phyloP scores from a whole-genome alignment of 2,113 vertebrate genomes.

The Ranitomeya imitator region DNA sequence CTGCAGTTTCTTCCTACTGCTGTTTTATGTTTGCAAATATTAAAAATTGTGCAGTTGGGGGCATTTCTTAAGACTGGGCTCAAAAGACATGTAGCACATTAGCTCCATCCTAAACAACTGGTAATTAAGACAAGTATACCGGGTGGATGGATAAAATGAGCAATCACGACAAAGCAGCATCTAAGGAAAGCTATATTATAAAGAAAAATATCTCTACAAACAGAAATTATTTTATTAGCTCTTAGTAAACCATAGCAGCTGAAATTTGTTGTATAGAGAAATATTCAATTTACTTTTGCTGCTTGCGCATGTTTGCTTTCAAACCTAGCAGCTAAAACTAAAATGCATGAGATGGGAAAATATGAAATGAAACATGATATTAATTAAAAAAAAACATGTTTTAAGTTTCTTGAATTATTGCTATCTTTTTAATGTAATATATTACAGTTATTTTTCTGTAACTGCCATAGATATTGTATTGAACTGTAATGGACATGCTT shows the following conservation, averaged over 20 bases:
- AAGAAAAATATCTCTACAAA: not conserved
- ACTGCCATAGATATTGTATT: not conserved
- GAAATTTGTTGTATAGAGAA: not conserved
- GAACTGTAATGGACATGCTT: not conserved
- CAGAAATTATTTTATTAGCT: not conserved
- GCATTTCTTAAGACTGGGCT: not conserved
- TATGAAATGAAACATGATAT: not conserved
- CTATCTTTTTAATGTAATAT: not conserved
- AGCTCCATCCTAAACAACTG: slow-evolving; percentile 28
- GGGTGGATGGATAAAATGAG: slow-evolving; percentile 30
- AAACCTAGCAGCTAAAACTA: not conserved
- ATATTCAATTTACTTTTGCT: not conserved
- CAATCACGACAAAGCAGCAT: slow-evolving; percentile 7
- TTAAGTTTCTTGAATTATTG: not conserved
- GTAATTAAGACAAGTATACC: slow-evolving; percentile 41
- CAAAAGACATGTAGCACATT: not conserved
- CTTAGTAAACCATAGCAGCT: not conserved
- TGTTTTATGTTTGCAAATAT: slow-evolving; percentile 42
- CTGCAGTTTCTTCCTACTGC: slow-evolving; percentile 7
- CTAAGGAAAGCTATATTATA: slow-evolving; percentile 2
- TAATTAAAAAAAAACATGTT: not conserved
- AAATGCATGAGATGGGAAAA: not conserved
- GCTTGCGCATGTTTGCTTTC: not conserved
- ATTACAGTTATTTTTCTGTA: not conserved
- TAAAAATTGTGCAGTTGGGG: slow-evolving; percentile 26